Evolutionary conservation across 2,888 invertebrate species (phyloP).

Genomic region (Netelia fuscicornis): DNA sequence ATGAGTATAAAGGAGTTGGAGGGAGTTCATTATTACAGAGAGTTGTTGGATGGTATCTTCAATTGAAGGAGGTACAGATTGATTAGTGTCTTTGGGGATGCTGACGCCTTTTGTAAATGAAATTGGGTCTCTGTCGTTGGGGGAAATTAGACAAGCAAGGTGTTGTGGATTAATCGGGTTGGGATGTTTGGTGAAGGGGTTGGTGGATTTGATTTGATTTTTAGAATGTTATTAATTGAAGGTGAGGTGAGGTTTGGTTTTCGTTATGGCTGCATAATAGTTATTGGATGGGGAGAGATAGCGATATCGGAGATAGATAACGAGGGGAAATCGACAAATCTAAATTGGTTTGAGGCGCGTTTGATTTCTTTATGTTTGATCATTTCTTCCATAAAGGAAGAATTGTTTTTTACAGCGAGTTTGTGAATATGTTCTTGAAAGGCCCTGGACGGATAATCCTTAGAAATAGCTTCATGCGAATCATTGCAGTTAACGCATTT

Average conservation of each 20-base stretch:
- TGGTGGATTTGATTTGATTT: too few relatives aligned
- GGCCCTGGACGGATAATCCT: neutral
- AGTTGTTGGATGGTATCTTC: neutral
- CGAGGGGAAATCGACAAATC: neutral
- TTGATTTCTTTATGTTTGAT: neutral
- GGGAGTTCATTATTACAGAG: neutral
- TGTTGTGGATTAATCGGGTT: too few relatives aligned
- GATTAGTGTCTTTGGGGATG: too few relatives aligned
- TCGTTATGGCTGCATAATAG: too few relatives aligned
- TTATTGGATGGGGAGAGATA: neutral
- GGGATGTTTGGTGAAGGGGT: too few relatives aligned
- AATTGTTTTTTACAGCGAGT: neutral
- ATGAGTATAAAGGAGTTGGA: neutral
- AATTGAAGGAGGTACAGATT: neutral
- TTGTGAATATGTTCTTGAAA: neutral
- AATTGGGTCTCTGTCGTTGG: neutral
- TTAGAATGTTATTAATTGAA: neutral
- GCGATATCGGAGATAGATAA: neutral
- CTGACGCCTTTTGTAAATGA: too few relatives aligned
- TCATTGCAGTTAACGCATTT: neutral
- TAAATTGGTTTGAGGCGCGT: neutral
- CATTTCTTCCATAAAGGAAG: neutral
- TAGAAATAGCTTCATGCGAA: neutral
- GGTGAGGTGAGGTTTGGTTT: too few relatives aligned
- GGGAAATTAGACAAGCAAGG: too few relatives aligned